Base-by-base conservation (phyloP, 2,888 invertebrate genomes). In the Conchocele bisecta region DNA sequence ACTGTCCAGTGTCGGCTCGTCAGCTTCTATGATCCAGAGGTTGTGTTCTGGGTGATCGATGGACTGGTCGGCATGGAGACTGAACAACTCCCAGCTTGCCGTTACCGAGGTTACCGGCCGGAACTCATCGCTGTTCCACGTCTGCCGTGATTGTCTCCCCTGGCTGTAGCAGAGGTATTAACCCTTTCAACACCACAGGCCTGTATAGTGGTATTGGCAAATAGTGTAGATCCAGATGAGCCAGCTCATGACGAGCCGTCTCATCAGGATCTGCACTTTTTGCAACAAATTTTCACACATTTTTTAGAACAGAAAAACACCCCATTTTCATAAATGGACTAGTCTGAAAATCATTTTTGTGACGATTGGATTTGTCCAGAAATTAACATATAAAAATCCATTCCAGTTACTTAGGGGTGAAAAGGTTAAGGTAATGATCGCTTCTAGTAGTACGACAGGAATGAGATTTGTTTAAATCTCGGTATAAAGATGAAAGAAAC, bases 11-110 rank as follows among this genome's bases (percentile, higher is more conserved):
- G 75, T 64, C 0, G 85, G 85, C 65, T 89, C 86, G 59, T 89
- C 89, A n/a, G 89, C 86, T 57, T 86, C 85, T 17, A 90, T 79
- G 5, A 90, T 83, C 88, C 88, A 89, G 28, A 90, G 73, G 60
- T 87, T 88, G 64, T 86, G 73, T 29, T 84, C 84, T 11, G 89
- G 89, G 31, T 80, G 75, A 28, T 84, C 85, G 15, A 87, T 68
- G 24, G 64, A 56, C 28, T 82, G 77, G 48, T 86, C 85, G 9
- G 80, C 76, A 29, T 77, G 77, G n/a, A 86, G 64, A 64, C 82
- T 84, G 63, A 76, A 81, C 7, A 76, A 72, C 61, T 86, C 86
- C 84, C 82, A 83, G 66, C 83, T 83, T 37, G 83, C 82, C 42
- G 86, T 85, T 24, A 88, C 83, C 6, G 87, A 85, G 29, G 86